These are phyloP conservation scores for Sus scrofa DNA, from an alignment of 2,113 vertebrate species.

Conservation along the genomic window T2T-Sscrofa CM000830.6:4173001-4173500, in stretches of 20 bases:
- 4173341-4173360: background rate
- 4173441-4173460: rapidly evolving
- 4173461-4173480: background rate
- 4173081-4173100: background rate
- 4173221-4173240: background rate
- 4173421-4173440: background rate
- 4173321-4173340: background rate
- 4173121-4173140: background rate
- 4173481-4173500: rapidly evolving
- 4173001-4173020: too few relatives aligned
- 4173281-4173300: background rate
- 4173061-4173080: background rate
- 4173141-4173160: background rate
- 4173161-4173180: background rate
- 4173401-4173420: too few relatives aligned
- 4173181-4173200: background rate
- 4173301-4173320: background rate
- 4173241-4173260: background rate
- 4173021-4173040: too few relatives aligned
- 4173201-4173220: background rate
- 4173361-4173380: background rate
- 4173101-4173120: background rate
- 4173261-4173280: too few relatives aligned
- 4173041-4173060: background rate
- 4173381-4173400: too few relatives aligned